Base-by-base conservation (phyloP, 2,113 vertebrate genomes). In the Neomonachus schauinslandi region DNA sequence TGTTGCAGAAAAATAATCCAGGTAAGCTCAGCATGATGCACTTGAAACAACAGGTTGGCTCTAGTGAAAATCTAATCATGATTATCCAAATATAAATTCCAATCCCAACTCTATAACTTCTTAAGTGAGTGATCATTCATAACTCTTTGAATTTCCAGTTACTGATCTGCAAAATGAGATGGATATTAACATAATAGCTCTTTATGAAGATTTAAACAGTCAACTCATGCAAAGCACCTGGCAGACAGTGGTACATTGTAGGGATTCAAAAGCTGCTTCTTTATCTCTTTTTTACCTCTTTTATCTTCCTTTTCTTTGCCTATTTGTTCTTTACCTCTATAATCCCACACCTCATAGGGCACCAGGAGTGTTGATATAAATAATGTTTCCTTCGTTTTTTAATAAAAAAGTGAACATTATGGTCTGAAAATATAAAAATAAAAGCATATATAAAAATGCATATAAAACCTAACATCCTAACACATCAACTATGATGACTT, bases 371-470 rank as follows among this genome's bases (percentile, higher is more conserved):
- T 18, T 81, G 21, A 69, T 31, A 2, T 42, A 65, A 81, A 90
- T 59, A 42, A 28, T 15, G 72, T 33, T 59, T 72, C 4, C 12
- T 39, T 72, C 42, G 88, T 92, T 94, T 81, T 76, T 36, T 96
- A 95, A 61, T 53, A 74, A 92, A 24, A 79, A 49, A 93, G 86
- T 33, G 46, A 93, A 77, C 11, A 82, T 67, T 46, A 84, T 8
- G 55, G 19, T 36, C 55, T 90, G 57, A 13, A 5, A 63, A 86
- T 11, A 84, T 49, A 4, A 87, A 93, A 72, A 65, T 16, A 69
- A 93, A 95, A 76, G 28, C 39, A 74, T 46, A 80, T 53, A 14
- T 49, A 94, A 89, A 65, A 94, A 63, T 67, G 22, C 13, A 95
- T 55, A 31, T 31, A 33, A 89, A 86, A 53, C 1, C 22, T 39